A percentile compares a stretch with the other conserved stretches of the same genome.
These are phyloP conservation scores for Muntiacus muntjak DNA, from an alignment of 2,113 vertebrate species.

Conservation along the genomic window DNA sequence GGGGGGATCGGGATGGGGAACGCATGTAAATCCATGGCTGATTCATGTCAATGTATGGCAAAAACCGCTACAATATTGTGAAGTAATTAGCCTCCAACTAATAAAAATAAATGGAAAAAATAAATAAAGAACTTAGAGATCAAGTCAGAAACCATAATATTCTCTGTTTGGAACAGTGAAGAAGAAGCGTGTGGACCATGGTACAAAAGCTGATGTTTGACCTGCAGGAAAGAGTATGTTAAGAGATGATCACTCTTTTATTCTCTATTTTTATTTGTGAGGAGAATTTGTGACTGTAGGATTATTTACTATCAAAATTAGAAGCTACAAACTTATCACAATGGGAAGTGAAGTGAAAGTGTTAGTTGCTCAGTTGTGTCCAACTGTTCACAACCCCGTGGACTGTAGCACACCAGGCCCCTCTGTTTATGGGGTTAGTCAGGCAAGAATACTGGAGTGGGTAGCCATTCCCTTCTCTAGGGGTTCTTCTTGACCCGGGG, in stretches of 20 bases:
- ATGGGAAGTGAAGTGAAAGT: background rate
- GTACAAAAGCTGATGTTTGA: fast-evolving
- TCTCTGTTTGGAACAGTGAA: background rate
- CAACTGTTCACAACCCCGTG: background rate
- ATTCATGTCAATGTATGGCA: too few relatives aligned
- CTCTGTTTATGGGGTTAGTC: background rate
- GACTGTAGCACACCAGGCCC: too few relatives aligned
- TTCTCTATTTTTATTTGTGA: background rate
- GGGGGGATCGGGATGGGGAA: too few relatives aligned
- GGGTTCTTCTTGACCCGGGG: background rate
- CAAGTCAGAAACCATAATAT: background rate
- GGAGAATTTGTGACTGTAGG: background rate
- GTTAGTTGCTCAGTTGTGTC: background rate
- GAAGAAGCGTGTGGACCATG: fast-evolving
- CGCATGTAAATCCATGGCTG: too few relatives aligned
- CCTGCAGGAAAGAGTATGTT: too few relatives aligned
- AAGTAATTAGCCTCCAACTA: too few relatives aligned
- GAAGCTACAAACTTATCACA: background rate
- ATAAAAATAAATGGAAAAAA: too few relatives aligned
- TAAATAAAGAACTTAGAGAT: background rate
- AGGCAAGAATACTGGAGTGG: background rate
- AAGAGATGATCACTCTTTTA: background rate
- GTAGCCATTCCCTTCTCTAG: background rate
- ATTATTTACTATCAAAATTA: background rate
- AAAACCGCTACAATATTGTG: too few relatives aligned